phyloP scores from a whole-genome alignment of 2,888 invertebrate species.

The Amorpha juglandis region DNA sequence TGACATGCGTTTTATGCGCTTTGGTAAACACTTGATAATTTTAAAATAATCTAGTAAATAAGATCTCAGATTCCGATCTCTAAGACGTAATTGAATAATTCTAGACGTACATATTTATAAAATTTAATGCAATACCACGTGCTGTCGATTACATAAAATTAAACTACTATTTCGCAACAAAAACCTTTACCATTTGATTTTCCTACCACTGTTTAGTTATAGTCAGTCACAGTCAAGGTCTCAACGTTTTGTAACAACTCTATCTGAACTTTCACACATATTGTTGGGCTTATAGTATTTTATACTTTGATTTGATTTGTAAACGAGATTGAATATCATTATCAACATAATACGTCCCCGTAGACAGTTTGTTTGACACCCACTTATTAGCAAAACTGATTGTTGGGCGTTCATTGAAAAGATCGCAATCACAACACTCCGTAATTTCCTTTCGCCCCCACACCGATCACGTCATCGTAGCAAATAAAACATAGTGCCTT shows the following conservation, averaged over 20 bases:
- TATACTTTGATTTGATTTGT: background rate
- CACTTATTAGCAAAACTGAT: constrained; percentile 58
- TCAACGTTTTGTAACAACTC: background rate
- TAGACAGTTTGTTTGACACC: constrained; percentile 45
- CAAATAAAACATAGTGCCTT: constrained; percentile 46
- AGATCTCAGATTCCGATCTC: background rate
- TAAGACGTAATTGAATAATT: background rate
- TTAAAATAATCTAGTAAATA: background rate
- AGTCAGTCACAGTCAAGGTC: constrained; percentile 29
- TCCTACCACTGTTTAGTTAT: background rate
- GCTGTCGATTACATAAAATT: constrained; percentile 11
- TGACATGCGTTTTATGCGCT: constrained; percentile 18
- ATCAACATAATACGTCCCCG: background rate
- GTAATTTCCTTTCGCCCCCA: constrained; percentile 77
- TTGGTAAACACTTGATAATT: background rate
- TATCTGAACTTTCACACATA: constrained; percentile 11
- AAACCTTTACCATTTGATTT: background rate
- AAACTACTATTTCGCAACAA: constrained; percentile 3
- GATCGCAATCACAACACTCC: constrained; percentile 63
- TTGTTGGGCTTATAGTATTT: background rate
- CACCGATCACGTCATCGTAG: constrained; percentile 62
- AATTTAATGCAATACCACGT: constrained; percentile 4
- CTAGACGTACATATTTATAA: background rate
- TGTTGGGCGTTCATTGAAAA: constrained; percentile 62
- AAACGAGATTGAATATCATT: background rate